phyloP scores from a whole-genome alignment of 1,140 invertebrate genomes.

The Ceratina japonica region DNA sequence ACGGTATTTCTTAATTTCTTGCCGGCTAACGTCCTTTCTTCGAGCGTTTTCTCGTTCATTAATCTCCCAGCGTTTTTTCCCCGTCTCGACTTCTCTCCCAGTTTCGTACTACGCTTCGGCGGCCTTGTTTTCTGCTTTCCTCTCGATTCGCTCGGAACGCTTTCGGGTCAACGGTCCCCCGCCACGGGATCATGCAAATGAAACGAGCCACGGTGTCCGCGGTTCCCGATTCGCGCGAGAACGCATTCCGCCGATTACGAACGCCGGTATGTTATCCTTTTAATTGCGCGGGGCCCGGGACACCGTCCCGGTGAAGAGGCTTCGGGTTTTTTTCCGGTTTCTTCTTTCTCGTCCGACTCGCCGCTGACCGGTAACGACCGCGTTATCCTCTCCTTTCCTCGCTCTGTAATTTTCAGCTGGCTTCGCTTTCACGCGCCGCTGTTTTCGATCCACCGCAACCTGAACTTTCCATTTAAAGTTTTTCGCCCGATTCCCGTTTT shows the following conservation, averaged over 20 bases:
- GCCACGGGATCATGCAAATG: conserved; percentile 74
- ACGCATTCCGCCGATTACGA: conserved; percentile 20
- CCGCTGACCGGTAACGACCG: not conserved
- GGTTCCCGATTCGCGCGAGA: conserved; percentile 25
- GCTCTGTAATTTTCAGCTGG: conserved; percentile 24
- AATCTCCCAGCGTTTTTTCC: conserved; percentile 1
- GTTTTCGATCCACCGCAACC: conserved; percentile 11
- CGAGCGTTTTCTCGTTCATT: conserved; percentile 22
- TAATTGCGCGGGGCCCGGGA: conserved; percentile 13
- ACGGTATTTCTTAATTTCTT: conserved; percentile 7
- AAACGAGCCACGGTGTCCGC: conserved; percentile 72
- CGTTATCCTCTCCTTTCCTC: not conserved
- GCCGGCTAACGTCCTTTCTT: conserved; percentile 9
- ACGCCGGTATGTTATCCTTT: conserved; percentile 31
- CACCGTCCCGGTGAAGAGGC: not conserved
- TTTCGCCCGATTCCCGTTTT: conserved; percentile 22
- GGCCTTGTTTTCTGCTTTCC: conserved; percentile 14
- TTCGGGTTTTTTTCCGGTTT: too few relatives aligned
- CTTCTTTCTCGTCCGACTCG: not conserved
- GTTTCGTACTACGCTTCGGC: not conserved
- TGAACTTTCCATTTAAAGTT: conserved; percentile 31
- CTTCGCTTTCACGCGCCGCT: not conserved
- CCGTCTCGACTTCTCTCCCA: not conserved
- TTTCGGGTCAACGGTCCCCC: conserved; percentile 71
- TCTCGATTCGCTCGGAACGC: conserved; percentile 56